Evolutionary conservation across 2,888 invertebrate species (phyloP), one percentile per base, ranked within the genome.

Genomic region (Entomobrya proxima): DNA sequence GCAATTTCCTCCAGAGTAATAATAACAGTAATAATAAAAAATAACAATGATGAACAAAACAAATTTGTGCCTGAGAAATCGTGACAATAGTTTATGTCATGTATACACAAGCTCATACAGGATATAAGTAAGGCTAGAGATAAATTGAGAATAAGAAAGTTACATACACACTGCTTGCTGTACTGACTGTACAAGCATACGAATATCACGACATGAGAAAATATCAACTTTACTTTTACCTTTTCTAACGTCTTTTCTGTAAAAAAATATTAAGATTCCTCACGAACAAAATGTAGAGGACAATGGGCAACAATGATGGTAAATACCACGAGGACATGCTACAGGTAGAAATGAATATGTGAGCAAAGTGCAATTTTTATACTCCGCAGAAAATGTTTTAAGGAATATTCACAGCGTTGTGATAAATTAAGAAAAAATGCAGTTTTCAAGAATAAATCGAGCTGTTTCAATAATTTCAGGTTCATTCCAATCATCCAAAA

Each of bases 21-120:
- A 85, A 85, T 85, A 85, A 85, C 85, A 85, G 85, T 85, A 85
- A 85, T 85, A 85, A 85, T 85, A 85, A 85, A n/a, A 85, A 85
- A 79, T 72, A 85, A 85, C 78, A 85, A 85, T 85, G 79, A 85
- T 85, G 85, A 85, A 67, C 79, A 79, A 85, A 85, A 84, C 84
- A 84, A 85, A 85, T 78, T 85, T 85, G 85, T 80, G 85, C 67
- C 80, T 85, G 69, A 75, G 79, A 85, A 85, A 80, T 85, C 85
- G 85, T 85, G 85, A 85, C 85, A 85, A 74, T 64, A 85, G 50
- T 79, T 78, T 77, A 24, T 52, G 74, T 52, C 74, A 47, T 74
- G 35, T 64, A 64, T 21, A 72, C 27, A 72, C 27, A 47, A 21
- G 24, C 69, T 40, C 3, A 40, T 44, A 27, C 24, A 6, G 40